These are phyloP conservation scores for Grus americana DNA, from an alignment of 2,113 vertebrate genomes.

Conservation along the genomic window DNA sequence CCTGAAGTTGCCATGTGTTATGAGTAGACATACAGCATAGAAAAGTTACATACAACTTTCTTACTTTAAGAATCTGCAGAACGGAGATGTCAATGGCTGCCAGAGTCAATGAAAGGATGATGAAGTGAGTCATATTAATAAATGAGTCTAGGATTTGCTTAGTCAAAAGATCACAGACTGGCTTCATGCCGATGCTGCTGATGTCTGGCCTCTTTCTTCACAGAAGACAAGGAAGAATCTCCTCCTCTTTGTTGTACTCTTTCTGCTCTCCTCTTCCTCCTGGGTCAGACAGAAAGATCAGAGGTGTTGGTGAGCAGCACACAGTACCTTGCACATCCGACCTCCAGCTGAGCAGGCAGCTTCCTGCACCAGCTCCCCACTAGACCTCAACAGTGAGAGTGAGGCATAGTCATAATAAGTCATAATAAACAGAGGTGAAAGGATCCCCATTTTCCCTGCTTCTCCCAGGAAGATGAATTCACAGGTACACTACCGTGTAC, in stretches of 20 bases:
- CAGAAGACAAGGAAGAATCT: not conserved
- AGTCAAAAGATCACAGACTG: not conserved
- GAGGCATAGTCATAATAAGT: not conserved
- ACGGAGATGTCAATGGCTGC: not conserved
- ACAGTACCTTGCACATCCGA: not conserved
- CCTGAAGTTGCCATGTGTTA: not conserved
- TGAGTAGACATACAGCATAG: not conserved
- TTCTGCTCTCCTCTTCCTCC: not conserved
- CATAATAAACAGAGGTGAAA: not conserved
- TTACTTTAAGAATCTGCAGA: not conserved
- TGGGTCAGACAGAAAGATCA: not conserved
- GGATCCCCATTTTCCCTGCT: not conserved
- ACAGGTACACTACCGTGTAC: too few relatives aligned
- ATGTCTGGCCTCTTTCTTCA: not conserved
- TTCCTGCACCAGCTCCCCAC: not conserved
- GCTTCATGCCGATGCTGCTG: not conserved
- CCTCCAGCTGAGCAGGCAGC: not conserved
- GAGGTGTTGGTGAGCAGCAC: not conserved
- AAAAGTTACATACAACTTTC: not conserved
- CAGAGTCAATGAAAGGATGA: not conserved
- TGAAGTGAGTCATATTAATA: not conserved
- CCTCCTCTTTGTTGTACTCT: not conserved
- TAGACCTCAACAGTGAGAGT: not conserved
- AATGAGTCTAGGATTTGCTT: not conserved
- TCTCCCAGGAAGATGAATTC: not conserved